Evolutionary conservation across 2,888 invertebrate species (phyloP), one percentile per base, ranked within the genome.

Genomic region (Agrochola lychnidis): DNA sequence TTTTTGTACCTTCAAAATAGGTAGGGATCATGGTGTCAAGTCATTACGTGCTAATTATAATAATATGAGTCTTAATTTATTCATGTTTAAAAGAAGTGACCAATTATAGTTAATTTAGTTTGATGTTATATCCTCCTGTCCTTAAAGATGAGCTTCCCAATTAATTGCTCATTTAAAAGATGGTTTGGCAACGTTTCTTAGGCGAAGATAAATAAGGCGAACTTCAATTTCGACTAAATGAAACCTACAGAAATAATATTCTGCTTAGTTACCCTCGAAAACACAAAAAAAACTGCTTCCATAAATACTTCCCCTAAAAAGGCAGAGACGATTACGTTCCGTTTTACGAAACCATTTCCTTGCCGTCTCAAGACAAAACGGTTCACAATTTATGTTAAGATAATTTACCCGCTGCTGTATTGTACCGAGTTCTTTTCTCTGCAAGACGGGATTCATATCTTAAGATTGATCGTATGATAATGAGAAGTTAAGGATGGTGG

Each of bases 331-430:
- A 83, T 82, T 83, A 82, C 69, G 63, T 83, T 73, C 75, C 75
- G 59, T 72, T 82, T 79, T 75, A 70, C 69, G 61, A 70, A 83
- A 76, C 66, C 84, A 84, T 83, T 82, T 84, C 71, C 84, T 76
- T 57, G n/a, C 63, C 57, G 51, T 80, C 63, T 67, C 68, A 75
- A 78, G 82, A 82, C 85, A 85, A 78, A 82, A 85, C 63, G 74
- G 74, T 69, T 45, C 70, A 73, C 59, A 85, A 85, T 84, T 84
- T 82, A 84, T 85, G 85, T 14, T 70, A 84, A 84, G 78, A 85
- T 84, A 84, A 84, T 84, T 84, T 84, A 75, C 75, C 70, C 51
- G 48, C 57, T 61, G 48, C 57, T 61, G 74, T 68, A 62, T 71
- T 78, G 67, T 75, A 61, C 69, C 36, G 48, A 42, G 22, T 72